A percentile compares a stretch with the other conserved stretches of the same genome.
Conservation (phyloP, 2,888 invertebrate genomes). For the Papilio gigon region DNA sequence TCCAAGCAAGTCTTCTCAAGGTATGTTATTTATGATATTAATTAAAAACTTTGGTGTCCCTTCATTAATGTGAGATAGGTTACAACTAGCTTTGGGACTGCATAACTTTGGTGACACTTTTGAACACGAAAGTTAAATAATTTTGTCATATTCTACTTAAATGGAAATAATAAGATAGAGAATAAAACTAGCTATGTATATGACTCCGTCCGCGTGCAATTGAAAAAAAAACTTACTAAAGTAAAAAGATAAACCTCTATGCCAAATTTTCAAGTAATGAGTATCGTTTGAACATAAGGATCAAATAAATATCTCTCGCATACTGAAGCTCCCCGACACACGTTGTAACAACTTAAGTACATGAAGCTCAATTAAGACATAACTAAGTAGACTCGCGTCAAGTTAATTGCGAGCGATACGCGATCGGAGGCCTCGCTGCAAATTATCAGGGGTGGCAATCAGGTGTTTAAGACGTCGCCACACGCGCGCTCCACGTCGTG, state of each 20-base stretch:
- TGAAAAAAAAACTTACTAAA: not conserved
- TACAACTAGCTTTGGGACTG: conserved; percentile 31
- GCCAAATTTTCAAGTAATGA: too few relatives aligned
- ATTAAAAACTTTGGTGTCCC: conserved; percentile 35
- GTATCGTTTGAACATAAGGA: too few relatives aligned
- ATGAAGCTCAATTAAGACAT: conserved; percentile 24
- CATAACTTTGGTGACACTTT: not conserved
- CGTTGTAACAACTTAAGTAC: not conserved
- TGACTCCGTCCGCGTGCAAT: not conserved
- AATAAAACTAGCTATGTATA: too few relatives aligned
- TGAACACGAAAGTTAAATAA: not conserved
- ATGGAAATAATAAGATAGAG: not conserved
- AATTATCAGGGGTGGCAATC: conserved; percentile 21
- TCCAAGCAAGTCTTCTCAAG: conserved; percentile 30
- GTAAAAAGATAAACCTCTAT: too few relatives aligned
- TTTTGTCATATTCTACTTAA: too few relatives aligned
- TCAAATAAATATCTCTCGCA: not conserved
- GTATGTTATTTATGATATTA: conserved; percentile 30
- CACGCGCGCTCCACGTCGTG: not conserved
- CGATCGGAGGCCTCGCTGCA: conserved; percentile 9
- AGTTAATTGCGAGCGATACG: conserved; percentile 27
- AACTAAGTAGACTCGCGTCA: conserved; percentile 24
- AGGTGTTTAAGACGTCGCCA: conserved; percentile 15
- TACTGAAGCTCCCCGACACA: not conserved
- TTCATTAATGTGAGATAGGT: conserved; percentile 22